Percentiles rank a stretch among this genome's conserved stretches.
These are phyloP conservation scores for Diplodus sargus DNA, from an alignment of 2,797 vertebrate genomes.

Conservation along the genomic window DNA sequence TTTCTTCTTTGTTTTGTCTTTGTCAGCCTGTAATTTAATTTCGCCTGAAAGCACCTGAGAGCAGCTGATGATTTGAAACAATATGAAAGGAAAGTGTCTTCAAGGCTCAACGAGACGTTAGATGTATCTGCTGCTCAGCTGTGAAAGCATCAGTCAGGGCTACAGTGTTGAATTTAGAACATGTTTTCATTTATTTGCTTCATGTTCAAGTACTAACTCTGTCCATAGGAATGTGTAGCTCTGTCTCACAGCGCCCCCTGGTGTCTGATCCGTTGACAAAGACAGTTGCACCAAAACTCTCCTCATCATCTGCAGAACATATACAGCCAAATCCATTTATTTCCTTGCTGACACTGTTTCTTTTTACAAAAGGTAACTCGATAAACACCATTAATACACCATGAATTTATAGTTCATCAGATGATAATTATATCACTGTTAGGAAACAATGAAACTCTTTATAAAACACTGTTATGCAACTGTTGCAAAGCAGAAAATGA, in stretches of 20 bases:
- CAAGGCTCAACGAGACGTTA: neutral
- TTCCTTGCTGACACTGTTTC: neutral
- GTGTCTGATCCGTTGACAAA: neutral
- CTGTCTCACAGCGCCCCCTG: conserved; percentile 39
- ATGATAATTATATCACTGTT: too few species aligned
- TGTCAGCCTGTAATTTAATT: neutral
- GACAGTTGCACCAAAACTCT: neutral
- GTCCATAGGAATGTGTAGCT: neutral
- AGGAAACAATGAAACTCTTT: too few species aligned
- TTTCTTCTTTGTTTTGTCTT: neutral
- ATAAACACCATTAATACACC: too few species aligned
- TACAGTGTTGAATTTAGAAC: neutral
- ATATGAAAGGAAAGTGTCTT: neutral
- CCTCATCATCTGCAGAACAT: neutral
- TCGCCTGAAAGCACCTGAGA: conserved; percentile 1
- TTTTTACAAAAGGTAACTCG: too few species aligned
- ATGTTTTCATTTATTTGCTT: neutral
- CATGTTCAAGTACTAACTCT: neutral
- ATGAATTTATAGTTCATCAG: too few species aligned
- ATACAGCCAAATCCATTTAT: neutral
- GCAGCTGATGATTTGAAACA: neutral
- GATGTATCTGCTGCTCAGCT: neutral
- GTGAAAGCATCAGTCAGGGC: neutral
- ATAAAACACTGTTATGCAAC: too few species aligned
- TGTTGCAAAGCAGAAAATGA: too few species aligned